Base-by-base conservation (phyloP, 2,888 invertebrate genomes). In the Hemaris fuciformis region DNA sequence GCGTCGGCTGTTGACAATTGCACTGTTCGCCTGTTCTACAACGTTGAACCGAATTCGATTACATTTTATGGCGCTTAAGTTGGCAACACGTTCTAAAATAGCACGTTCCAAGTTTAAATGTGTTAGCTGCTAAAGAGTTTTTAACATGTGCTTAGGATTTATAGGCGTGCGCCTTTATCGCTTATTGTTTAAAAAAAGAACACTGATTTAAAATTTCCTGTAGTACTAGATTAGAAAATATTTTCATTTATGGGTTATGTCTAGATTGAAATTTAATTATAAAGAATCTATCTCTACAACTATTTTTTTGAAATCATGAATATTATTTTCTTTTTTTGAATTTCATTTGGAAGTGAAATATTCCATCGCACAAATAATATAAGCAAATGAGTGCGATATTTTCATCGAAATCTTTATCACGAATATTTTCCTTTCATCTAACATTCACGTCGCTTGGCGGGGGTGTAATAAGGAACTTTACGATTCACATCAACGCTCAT, bases 1-100 rank as follows among this genome's bases (percentile, higher is more conserved):
- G 73, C 80, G 75, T 68, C 91, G 85, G 84, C 80, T 91, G 91
- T 85, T 84, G 87, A 88, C 89, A 89, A 91, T 91, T 87, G 89
- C 89, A 84, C 64, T 66, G 69, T 65, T 68, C 66, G 42, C 22
- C n/a, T 46, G 64, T 65, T 62, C 66, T 68, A 64, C 65, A 67
- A 70, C 72, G 78, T 79, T 88, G 85, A 91, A 87, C 86, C 81
- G 84, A 87, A 87, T 91, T 85, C 88, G 84, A 91, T 91, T 90
- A 88, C 84, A 80, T 81, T 89, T 90, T 91, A 90, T 87, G 81
- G 81, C 78, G 69, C 81, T 83, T 75, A 72, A 84, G 81, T 85
- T 87, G 79, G 68, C 75, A 84, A 85, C 79, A 77, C 80, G 80
- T 71, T 79, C 77, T 74, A 73, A 73, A 76, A 80, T 79, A 72